phyloP scores from a whole-genome alignment of 2,888 invertebrate species.

The Lycocerus yunnanus region DNA sequence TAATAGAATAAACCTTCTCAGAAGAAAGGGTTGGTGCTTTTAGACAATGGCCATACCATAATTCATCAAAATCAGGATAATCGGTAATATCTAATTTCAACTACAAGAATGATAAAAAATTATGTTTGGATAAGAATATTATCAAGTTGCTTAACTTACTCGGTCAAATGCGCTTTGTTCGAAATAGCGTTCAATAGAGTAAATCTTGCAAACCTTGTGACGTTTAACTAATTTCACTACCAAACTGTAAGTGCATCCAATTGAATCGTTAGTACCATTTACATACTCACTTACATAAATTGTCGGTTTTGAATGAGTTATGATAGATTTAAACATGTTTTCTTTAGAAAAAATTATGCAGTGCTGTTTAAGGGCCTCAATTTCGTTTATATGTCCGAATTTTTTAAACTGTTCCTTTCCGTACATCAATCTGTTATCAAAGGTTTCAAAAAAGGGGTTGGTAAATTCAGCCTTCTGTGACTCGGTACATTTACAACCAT shows the following conservation, averaged over 20 bases:
- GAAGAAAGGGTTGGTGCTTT: neutral
- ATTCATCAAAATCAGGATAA: neutral
- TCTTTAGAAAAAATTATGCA: neutral
- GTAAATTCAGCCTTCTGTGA: neutral
- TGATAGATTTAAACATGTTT: neutral
- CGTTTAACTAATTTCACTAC: neutral
- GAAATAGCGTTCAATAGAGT: neutral
- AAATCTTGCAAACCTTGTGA: neutral
- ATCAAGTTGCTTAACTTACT: neutral
- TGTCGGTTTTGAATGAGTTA: neutral
- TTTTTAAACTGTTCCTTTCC: neutral
- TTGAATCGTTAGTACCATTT: neutral
- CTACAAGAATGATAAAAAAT: neutral
- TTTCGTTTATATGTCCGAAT: neutral
- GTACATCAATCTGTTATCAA: neutral
- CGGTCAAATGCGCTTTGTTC: neutral
- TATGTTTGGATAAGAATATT: neutral
- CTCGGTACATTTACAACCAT: neutral
- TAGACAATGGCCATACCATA: neutral
- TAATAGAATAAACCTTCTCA: neutral
- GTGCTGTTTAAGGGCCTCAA: neutral
- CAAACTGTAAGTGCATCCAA: neutral
- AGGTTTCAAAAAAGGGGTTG: neutral
- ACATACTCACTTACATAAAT: neutral
- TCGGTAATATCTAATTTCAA: neutral